Conservation (phyloP, 2,888 invertebrate genomes). For the Camptogramma bilineatum region DNA sequence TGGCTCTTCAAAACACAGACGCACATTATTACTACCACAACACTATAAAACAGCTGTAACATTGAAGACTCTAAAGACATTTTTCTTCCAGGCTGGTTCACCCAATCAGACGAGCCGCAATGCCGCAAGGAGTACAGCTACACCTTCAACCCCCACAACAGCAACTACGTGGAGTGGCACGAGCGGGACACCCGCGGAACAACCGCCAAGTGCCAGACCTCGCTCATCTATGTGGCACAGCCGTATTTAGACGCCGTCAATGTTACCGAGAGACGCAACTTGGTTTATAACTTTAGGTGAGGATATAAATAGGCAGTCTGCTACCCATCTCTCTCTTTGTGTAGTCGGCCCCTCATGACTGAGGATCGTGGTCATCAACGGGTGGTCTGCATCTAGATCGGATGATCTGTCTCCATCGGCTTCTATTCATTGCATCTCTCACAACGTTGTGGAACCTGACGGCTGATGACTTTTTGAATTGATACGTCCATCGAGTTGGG, state of each 20-base stretch:
- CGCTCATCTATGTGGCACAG: slow-evolving; percentile 91
- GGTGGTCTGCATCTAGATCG: too few relatives aligned
- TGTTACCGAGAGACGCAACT: slow-evolving; percentile 94
- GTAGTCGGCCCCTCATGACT: too few relatives aligned
- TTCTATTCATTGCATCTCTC: too few relatives aligned
- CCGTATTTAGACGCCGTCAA: slow-evolving; percentile 93
- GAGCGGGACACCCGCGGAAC: slow-evolving; percentile 89
- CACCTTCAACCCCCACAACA: slow-evolving; percentile 87
- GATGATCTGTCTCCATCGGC: too few relatives aligned
- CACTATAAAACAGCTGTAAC: not conserved
- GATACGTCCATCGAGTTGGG: too few relatives aligned
- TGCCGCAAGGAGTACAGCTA: slow-evolving; percentile 94
- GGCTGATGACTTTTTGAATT: too few relatives aligned
- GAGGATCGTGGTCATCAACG: too few relatives aligned
- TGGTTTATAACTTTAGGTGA: slow-evolving; percentile 92
- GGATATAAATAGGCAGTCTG: not conserved
- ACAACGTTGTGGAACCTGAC: too few relatives aligned
- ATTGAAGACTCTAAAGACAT: not conserved
- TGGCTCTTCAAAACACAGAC: too few relatives aligned
- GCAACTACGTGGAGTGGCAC: slow-evolving; percentile 93
- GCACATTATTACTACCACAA: not conserved
- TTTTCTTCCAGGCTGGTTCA: slow-evolving; percentile 89
- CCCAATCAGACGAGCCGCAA: slow-evolving; percentile 90
- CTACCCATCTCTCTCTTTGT: too few relatives aligned
- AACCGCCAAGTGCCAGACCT: slow-evolving; percentile 87